Percentiles rank a stretch among this genome's conserved stretches.
phyloP scores from a whole-genome alignment of 2,113 vertebrate genomes.

The Ophthalmolycus amberensis region DNA sequence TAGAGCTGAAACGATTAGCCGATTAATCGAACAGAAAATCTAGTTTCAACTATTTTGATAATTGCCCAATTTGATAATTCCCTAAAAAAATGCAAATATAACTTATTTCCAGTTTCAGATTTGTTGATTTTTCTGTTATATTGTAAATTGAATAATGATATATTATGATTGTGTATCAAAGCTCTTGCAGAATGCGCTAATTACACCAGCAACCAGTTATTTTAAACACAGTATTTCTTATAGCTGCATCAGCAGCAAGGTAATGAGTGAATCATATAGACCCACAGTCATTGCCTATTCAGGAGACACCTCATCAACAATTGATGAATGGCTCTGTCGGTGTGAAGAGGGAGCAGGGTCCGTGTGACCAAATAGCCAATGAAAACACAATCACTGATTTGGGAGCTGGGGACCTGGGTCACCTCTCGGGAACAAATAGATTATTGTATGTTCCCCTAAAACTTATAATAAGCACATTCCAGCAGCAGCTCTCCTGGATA shows the following conservation, averaged over 20 bases:
- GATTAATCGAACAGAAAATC: not conserved
- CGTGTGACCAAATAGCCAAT: conserved; percentile 32
- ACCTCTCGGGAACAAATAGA: conserved; percentile 12
- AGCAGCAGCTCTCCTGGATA: conserved; percentile 8
- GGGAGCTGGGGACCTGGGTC: conserved; percentile 29
- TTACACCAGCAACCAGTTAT: not conserved
- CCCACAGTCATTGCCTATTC: conserved; percentile 1
- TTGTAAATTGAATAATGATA: not conserved
- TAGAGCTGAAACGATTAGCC: not conserved
- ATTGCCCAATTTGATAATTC: too few relatives aligned
- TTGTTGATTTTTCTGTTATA: not conserved
- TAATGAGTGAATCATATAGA: conserved; percentile 15
- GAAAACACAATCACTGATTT: conserved; percentile 51
- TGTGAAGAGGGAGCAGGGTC: conserved; percentile 27
- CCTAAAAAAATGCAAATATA: too few relatives aligned
- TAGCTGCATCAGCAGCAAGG: conserved; percentile 30
- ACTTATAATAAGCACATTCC: conserved; percentile 21
- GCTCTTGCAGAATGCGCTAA: not conserved
- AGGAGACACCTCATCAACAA: conserved; percentile 46
- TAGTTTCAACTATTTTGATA: not conserved
- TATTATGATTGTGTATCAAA: not conserved
- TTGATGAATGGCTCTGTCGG: conserved; percentile 54
- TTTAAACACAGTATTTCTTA: not conserved
- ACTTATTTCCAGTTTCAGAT: not conserved
- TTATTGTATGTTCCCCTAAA: conserved; percentile 14